Conservation (phyloP, 2,888 invertebrate genomes). For the Microctonus hyperodae region DNA sequence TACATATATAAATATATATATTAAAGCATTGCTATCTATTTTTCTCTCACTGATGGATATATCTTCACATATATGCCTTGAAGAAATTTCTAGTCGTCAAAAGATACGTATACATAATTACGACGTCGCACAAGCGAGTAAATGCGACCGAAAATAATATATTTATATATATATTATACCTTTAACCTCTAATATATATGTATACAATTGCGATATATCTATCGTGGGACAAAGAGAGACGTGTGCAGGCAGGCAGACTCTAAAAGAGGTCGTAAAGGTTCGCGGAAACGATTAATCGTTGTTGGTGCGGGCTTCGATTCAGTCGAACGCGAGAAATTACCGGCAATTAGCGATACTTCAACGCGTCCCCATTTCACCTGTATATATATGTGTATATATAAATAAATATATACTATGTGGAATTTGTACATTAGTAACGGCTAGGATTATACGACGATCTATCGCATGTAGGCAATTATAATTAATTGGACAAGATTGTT, state of each 20-base stretch:
- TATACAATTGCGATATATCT: neutral
- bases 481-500: too few species aligned
- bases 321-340: slow-evolving; percentile 23
- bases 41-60: neutral
- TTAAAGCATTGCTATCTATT: neutral
- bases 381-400: neutral
- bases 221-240: slow-evolving; percentile 2
- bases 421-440: neutral
- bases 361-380: slow-evolving; percentile 12
- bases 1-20: neutral
- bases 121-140: neutral
- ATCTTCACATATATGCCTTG: neutral
- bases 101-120: neutral
- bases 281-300: slow-evolving; percentile 18
- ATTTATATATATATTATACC: too few species aligned
- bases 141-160: slow-evolving; percentile 1
- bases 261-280: slow-evolving; percentile 10
- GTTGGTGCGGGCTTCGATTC: slow-evolving; percentile 7
- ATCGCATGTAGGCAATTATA: too few species aligned
- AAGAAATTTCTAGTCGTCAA: neutral
- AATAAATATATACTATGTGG: neutral
- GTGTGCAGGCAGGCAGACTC: neutral
- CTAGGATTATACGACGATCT: neutral
- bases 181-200: neutral
- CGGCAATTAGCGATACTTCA: slow-evolving; percentile 29